Conservation (phyloP, 2,888 invertebrate species). For the Eristalinus sepulchralis region DNA sequence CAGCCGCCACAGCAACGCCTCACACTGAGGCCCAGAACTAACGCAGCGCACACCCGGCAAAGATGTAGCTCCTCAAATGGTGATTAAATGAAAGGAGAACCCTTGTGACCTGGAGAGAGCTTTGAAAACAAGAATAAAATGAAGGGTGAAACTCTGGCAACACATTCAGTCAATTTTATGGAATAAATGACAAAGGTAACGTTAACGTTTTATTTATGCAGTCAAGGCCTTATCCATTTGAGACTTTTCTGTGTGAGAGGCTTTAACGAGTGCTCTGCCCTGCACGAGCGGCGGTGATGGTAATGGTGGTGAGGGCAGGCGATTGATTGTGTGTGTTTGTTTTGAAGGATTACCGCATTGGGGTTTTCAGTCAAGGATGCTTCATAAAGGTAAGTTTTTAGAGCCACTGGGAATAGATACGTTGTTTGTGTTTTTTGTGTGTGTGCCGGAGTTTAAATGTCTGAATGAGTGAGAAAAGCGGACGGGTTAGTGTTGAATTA, state of each 20-base stretch:
- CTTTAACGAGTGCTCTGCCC: background rate
- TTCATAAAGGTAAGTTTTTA: background rate
- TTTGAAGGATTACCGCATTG: background rate
- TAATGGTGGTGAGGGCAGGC: background rate
- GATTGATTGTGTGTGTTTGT: background rate
- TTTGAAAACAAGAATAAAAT: constrained; percentile 38
- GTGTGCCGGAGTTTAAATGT: background rate
- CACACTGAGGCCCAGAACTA: constrained; percentile 6
- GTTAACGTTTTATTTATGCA: constrained; percentile 38
- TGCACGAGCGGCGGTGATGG: background rate
- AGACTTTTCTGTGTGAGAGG: constrained; percentile 1
- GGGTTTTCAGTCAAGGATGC: background rate
- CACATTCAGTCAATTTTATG: constrained; percentile 54
- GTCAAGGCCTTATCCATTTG: constrained; percentile 31
- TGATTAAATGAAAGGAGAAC: constrained; percentile 62
- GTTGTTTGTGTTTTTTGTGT: background rate
- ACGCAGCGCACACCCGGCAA: constrained; percentile 23
- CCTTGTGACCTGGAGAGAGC: constrained; percentile 51
- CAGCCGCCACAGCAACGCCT: background rate
- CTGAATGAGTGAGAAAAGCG: background rate
- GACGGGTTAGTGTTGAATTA: background rate
- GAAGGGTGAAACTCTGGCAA: constrained; percentile 34
- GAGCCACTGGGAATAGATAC: background rate
- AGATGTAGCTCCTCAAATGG: constrained; percentile 42
- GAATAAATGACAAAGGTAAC: constrained; percentile 53